Evolutionary conservation across 2,888 invertebrate genomes (phyloP).

Genomic region (Eucera pruinosa): DNA sequence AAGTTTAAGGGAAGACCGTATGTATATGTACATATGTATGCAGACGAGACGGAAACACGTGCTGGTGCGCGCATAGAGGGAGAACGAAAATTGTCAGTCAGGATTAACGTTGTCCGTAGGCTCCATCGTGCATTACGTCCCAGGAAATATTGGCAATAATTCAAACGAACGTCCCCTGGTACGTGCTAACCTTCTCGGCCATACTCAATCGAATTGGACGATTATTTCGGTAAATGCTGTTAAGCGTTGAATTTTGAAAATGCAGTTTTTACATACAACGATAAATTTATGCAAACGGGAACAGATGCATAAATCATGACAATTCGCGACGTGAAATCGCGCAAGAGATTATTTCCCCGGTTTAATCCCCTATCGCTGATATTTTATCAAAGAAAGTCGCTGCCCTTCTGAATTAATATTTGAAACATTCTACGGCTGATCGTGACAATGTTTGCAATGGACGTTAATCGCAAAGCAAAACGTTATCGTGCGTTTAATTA

Average conservation of each 20-base stretch:
- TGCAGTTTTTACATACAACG: constrained; percentile 2
- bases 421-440: too few species aligned
- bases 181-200: constrained; percentile 45
- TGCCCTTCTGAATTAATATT: background rate
- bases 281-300: background rate
- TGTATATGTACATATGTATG: too few species aligned
- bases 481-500: constrained; percentile 20
- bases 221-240: constrained; percentile 37
- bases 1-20: constrained; percentile 40
- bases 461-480: constrained; percentile 25
- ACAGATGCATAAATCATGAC: background rate
- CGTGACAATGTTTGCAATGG: constrained; percentile 5
- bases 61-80: constrained; percentile 21
- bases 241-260: constrained; percentile 18
- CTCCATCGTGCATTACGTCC: constrained; percentile 48
- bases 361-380: background rate
- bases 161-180: constrained; percentile 53
- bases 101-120: constrained; percentile 55
- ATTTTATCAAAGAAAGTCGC: background rate
- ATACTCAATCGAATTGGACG: constrained; percentile 37
- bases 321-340: background rate
- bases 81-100: constrained; percentile 56
- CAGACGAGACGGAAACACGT: constrained; percentile 17
- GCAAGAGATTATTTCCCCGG: background rate
- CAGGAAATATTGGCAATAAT: constrained; percentile 59